Base-by-base conservation (phyloP, 2,797 vertebrate species). In the Lacerta viridis region DNA sequence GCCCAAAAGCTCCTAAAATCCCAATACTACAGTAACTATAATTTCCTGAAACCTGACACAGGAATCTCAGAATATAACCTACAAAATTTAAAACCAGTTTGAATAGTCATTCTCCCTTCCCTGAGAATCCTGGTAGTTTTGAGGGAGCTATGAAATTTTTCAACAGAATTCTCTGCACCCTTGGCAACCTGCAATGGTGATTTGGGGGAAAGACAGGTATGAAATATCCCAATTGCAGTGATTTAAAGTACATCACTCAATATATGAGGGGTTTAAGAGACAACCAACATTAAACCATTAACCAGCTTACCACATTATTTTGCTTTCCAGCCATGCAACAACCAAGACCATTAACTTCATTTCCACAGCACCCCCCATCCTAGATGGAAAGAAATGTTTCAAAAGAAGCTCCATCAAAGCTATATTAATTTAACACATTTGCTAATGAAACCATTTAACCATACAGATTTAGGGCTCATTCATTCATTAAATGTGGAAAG, bases 241-340 rank as follows among this genome's bases (percentile, higher is more conserved):
- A 71, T 25, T 46, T 43, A 41, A 41, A 43, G 64, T 5, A 46
- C 3, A 69, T 43, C 39, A 46, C 27, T n/a, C 27, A 23, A 39
- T 29, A 5, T 29, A 33, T 79, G 25, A 33, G 2, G 41, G 33
- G 23, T 83, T 83, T 69, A 46, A 43, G 29, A 39, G 8, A 18
- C 33, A 39, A 7, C 72, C 17, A n/a, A 33, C 29, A 11, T 46
- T 7, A 74, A 9, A 33, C 36, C 11, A 13, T 83, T 50, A 71
- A 46, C 27, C 66, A 71, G 50, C 81, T 83, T 71, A 83, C 81
- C 66, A 11, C 8, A 50, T 46, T 71, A 46, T 71, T 83, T 41
- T 91, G 89, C 90, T 90, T 93, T 74, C 69, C 89, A 36, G 88
- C 87, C 85, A 71, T 93, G 90, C 88, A 89, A 18, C 94, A 91